These are phyloP conservation scores for Heliornis fulica DNA, from an alignment of 2,113 vertebrate species.

Conservation along the genomic window DNA sequence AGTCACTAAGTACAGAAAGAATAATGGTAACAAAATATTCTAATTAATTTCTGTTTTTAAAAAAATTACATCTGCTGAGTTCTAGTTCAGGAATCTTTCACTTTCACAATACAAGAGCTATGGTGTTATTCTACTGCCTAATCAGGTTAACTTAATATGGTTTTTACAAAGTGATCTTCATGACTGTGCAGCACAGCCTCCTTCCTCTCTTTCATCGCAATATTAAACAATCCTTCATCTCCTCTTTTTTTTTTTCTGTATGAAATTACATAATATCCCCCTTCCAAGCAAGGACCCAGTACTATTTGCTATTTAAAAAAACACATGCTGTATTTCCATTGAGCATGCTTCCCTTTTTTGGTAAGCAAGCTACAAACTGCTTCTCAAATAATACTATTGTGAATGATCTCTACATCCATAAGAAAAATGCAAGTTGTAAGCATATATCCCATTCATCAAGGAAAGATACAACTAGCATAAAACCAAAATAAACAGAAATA, in stretches of 20 bases:
- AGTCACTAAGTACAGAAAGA: not conserved
- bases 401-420: not conserved
- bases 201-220: conserved; percentile 1
- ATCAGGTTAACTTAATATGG: not conserved
- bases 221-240: conserved; percentile 30
- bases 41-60: not conserved
- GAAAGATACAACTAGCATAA: not conserved
- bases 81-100: not conserved
- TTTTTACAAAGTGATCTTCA: conserved; percentile 13
- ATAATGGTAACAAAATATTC: not conserved
- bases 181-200: not conserved
- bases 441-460: not conserved
- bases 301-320: not conserved
- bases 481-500: not conserved
- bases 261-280: not conserved
- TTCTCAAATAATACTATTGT: not conserved
- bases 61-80: not conserved
- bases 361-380: not conserved
- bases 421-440: not conserved
- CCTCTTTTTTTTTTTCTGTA: not conserved
- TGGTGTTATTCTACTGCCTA: conserved; percentile 22
- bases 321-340: not conserved
- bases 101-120: not conserved
- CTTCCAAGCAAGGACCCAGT: not conserved
- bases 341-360: not conserved